Percentiles rank a stretch among this genome's conserved stretches.
phyloP scores from a whole-genome alignment of 2,113 vertebrate genomes.

The Pangasianodon gigas region DNA sequence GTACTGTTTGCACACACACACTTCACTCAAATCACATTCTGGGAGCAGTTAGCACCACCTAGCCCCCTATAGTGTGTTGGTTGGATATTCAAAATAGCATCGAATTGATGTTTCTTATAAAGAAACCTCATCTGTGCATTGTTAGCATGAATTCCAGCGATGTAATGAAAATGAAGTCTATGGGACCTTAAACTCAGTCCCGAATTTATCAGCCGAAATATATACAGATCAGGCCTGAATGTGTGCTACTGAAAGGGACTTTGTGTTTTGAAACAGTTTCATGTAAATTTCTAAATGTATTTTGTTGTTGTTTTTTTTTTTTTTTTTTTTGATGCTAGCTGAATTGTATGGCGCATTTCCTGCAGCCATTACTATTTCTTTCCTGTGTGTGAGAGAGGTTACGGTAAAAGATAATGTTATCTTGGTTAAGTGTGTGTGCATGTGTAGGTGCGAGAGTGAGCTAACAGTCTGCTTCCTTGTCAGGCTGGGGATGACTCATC shows the following conservation, averaged over 20 bases:
- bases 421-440: background rate
- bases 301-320: background rate
- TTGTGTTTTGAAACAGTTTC: too few species aligned
- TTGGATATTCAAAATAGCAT: background rate
- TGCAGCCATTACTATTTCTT: background rate
- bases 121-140: background rate
- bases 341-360: background rate
- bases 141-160: background rate
- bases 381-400: background rate
- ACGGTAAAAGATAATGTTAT: background rate
- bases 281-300: too few species aligned
- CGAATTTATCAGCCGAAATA: background rate
- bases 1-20: background rate
- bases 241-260: background rate
- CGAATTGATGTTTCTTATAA: background rate
- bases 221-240: background rate
- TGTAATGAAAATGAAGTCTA: background rate
- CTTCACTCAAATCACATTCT: background rate
- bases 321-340: background rate
- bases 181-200: background rate
- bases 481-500: constrained; percentile 95
- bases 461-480: constrained; percentile 46
- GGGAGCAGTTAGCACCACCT: background rate
- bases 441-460: constrained; percentile 20
- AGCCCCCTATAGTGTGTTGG: background rate